Base-by-base conservation (phyloP, 2,113 vertebrate species). In the Tragelaphus strepsiceros region DNA sequence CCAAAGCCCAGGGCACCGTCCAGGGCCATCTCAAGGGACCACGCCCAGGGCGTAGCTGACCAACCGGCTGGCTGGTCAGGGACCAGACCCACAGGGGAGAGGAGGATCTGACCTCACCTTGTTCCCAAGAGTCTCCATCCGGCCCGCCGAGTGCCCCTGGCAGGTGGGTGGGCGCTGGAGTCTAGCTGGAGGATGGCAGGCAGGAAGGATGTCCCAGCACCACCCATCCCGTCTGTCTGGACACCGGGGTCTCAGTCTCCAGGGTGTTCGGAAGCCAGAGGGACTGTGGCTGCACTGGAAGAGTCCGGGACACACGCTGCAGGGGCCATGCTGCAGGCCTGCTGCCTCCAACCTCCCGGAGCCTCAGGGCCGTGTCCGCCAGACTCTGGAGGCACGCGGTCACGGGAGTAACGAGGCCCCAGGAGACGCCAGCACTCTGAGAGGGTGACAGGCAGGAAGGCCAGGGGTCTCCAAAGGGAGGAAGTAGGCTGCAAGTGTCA, bases 71-170 rank as follows among this genome's bases (percentile, higher is more conserved):
- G 24, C 11, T 58, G n/a, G 10, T 35, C 26, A 14, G 53, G 35
- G 43, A 19, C 14, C 56, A 81, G 43, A 8, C 30, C 43, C 30
- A 2, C 32, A 7, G 7, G 2, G 43, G n/a, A 1, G 32, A n/a
- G 8, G 5, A 14, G 43, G 3, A 1, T 15, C 56, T 12, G 77
- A 59, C 6, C 56, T 26, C n/a, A 0, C 74, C 15, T 58, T 24
- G 35, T 24, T 43, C 26, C 51, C 16, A 26, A 9, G 32, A 0
- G 0, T 1, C 21, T 56, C 7, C 19, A 14, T 6, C 51, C 1
- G 1, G 21, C 4, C 3, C 15, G 4, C 6, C 0, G 0, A 35
- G 62, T 12, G 11, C 32, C n/a, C 5, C 10, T 8, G 17, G 49
- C 17, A 43, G 35, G 10, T 2, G 2, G 7, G 9, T 5, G 16